phyloP scores from a whole-genome alignment of 2,113 vertebrate genomes.

The Triplophysa rosa region DNA sequence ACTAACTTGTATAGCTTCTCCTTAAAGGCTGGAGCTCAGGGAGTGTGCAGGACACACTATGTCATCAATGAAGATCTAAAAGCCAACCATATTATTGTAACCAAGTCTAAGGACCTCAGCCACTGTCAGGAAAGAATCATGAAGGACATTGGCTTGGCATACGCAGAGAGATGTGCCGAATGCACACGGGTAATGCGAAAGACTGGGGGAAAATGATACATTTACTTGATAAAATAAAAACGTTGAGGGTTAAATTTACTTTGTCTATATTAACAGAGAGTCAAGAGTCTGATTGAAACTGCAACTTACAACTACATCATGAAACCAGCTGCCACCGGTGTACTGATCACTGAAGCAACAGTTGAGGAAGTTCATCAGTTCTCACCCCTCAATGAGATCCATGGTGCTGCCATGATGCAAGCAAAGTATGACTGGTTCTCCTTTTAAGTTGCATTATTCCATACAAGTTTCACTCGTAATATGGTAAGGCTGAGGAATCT shows the following conservation, averaged over 20 bases:
- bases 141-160: conserved; percentile 75
- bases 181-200: conserved; percentile 66
- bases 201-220: background rate
- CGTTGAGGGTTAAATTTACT: no score
- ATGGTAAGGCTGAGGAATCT: background rate
- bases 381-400: conserved; percentile 72
- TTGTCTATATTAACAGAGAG: conserved; percentile 61
- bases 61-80: conserved; percentile 76
- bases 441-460: background rate
- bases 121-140: conserved; percentile 77
- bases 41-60: conserved; percentile 82
- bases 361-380: conserved; percentile 78
- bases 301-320: conserved; percentile 73
- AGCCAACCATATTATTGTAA: conserved; percentile 63
- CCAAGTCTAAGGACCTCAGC: conserved; percentile 78
- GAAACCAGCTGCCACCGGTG: conserved; percentile 63
- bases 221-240: background rate
- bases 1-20: background rate
- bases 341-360: conserved; percentile 72
- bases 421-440: conserved; percentile 68
- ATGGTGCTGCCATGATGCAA: conserved; percentile 74
- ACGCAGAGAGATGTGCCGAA: conserved; percentile 66
- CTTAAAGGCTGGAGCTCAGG: conserved; percentile 78
- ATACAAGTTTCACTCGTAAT: background rate
- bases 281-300: conserved; percentile 73